Base-by-base conservation (phyloP, 2,113 vertebrate genomes). In the Sakesphorus luctuosus region DNA sequence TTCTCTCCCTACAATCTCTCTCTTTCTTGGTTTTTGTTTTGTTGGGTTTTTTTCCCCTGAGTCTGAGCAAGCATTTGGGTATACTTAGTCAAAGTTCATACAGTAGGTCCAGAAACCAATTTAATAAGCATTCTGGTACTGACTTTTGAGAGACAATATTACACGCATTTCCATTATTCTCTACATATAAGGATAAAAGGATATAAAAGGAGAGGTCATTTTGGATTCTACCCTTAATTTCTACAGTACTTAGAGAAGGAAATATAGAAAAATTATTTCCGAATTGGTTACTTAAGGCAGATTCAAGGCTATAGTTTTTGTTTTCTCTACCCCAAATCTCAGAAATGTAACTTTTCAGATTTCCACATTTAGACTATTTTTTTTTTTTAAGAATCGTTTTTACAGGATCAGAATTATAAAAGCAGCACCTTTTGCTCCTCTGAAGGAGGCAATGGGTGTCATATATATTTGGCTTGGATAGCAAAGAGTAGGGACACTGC, bases 1-100 rank as follows among this genome's bases (percentile, higher is more conserved):
- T 55, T 13, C 36, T 7, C 10, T 4, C 3, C 4, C 7, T 15
- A 9, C 2, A 15, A 7, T 2, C 3, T 1, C 1, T 1, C 11
- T 3, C 6, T 18, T 2, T 3, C 5, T 21, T 6, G 6, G 7
- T 17, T 1, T 18, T 4, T 38, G 25, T 44, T 16, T 61, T 35
- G 18, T 29, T 4, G 31, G 23, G 26, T 29, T 7, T 2, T 16
- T 6, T 4, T 5, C 1, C 3, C 19, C 6, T 24, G 8, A 35
- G 16, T 92, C 72, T 86, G 68, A 55, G 31, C 3, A 76, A 80
- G 28, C 3, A 74, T 56, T 71, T 89, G 10, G 25, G 17, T 18
- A 62, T 67, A 29, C 67, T 63, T 74, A 71, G 14, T 43, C 8
- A 18, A 74, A 40, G 8, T 43, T 80, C n/a, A 36, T 35, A 50